Evolutionary conservation across 2,113 vertebrate genomes (phyloP).

Genomic region (Meleagris gallopavo): DNA sequence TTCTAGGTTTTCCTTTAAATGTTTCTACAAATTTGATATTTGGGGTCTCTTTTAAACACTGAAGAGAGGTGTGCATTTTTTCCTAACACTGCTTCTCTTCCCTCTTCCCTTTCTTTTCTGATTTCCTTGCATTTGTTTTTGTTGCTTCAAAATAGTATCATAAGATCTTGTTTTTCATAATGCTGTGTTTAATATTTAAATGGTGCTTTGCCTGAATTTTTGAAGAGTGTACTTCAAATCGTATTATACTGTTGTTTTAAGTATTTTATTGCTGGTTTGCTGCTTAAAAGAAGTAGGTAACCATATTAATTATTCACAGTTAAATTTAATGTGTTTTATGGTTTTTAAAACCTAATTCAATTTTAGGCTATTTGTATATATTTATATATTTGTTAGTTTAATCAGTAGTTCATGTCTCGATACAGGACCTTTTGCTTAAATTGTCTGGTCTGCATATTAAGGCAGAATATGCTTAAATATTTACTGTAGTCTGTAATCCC

Average conservation of each 20-base stretch:
- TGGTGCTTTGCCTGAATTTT: background rate
- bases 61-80: background rate
- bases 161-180: background rate
- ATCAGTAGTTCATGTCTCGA: background rate
- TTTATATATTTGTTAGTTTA: background rate
- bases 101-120: background rate
- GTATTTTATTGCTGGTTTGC: background rate
- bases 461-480: rapidly evolving
- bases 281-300: background rate
- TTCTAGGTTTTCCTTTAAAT: background rate
- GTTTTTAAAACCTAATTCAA: background rate
- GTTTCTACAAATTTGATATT: background rate
- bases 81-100: background rate
- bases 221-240: background rate
- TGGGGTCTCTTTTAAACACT: background rate
- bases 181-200: background rate
- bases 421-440: background rate
- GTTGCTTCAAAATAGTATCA: background rate
- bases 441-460: background rate
- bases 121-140: background rate
- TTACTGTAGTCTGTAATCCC: background rate
- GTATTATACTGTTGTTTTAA: background rate
- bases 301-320: background rate
- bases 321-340: background rate
- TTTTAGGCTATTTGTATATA: background rate